Base-by-base conservation (phyloP, 2,888 invertebrate species). In the Brenthis daphne region DNA sequence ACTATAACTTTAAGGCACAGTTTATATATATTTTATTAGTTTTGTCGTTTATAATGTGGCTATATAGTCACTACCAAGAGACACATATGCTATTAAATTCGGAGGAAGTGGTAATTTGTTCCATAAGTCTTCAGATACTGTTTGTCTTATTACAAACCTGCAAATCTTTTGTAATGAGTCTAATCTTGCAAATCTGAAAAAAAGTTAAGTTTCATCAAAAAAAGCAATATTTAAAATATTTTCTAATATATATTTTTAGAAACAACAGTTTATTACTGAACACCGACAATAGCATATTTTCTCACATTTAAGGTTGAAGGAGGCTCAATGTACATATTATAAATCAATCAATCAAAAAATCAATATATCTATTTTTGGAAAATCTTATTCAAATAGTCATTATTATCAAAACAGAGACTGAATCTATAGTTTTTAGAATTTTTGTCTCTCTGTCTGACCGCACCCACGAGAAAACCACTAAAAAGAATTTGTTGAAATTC, bases 71-170 rank as follows among this genome's bases (percentile, higher is more conserved):
- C 90, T 93, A 74, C 92, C 92, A 72, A 79, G 79, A 70, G 89
- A 86, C 64, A 92, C 84, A 82, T 90, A 92, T 68, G 80, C 80
- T 79, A 91, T 89, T 75, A 94, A 84, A 76, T 92, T 92, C 79
- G 89, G 88, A 67, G 94, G 94, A 77, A 96, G 88, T 73, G 96
- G 96, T 80, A 96, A 91, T 79, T 94, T 94, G 77, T 94, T 94
- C 87, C 96, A 95, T 79, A 94, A 94, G 84, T 95, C 94, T 74
- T 94, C 90, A 75, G 95, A 88, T 60, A 95, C 95, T 76, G 94
- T 94, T 85, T 95, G 95, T 75, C 96, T 92, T 77, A 96, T 95
- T 43, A 96, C 95, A 92, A 96, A 96, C 78, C 96, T 94, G 85
- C 96, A 96, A 77, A 96, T 94, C 90, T 95, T 95, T 87, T 96